phyloP scores from a whole-genome alignment of 1,140 invertebrate species.

The Archegozetes longisetosus region DNA sequence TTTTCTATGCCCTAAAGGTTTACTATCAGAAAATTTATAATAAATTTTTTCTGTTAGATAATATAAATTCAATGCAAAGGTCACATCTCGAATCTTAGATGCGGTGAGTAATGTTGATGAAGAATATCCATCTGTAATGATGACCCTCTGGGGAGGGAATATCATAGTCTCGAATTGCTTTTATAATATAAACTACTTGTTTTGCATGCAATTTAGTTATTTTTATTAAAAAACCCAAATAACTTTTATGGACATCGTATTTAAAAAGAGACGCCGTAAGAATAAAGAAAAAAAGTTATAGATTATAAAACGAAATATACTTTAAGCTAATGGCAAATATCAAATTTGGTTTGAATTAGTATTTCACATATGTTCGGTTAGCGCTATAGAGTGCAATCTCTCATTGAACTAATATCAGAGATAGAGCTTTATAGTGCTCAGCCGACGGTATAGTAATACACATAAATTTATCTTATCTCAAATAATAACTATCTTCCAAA shows the following conservation, averaged over 20 bases:
- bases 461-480: too few relatives aligned
- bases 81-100: background rate
- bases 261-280: background rate
- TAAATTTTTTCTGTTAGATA: background rate
- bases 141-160: background rate
- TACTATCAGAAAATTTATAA: background rate
- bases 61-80: background rate
- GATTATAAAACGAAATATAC: too few relatives aligned
- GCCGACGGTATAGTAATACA: too few relatives aligned
- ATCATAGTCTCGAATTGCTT: background rate
- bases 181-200: background rate
- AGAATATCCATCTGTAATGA: background rate
- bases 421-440: too few relatives aligned
- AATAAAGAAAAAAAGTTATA: background rate
- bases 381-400: too few relatives aligned
- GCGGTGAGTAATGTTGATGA: background rate
- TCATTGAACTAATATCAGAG: too few relatives aligned
- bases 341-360: too few relatives aligned
- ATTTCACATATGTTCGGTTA: too few relatives aligned
- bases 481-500: too few relatives aligned
- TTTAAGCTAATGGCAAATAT: too few relatives aligned
- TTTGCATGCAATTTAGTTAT: background rate
- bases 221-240: background rate
- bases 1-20: background rate
- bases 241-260: background rate